Percentiles rank a stretch among this genome's conserved stretches.
Evolutionary conservation across 2,888 invertebrate genomes (phyloP).

Genomic region (Papilio protenor): DNA sequence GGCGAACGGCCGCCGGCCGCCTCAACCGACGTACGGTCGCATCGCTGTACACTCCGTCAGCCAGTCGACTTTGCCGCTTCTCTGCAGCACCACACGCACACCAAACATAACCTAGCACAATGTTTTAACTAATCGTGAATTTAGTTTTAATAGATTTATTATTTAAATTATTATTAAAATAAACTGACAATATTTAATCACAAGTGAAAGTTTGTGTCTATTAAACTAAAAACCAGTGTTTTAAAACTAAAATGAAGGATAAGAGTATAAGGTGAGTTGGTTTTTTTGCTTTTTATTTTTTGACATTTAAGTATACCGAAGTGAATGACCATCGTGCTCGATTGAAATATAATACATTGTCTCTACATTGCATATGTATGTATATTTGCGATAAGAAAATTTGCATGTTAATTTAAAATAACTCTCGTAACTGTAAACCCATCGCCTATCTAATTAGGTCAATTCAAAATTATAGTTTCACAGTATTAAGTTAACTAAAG

Average conservation of each 20-base stretch:
- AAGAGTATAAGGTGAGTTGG: constrained; percentile 41
- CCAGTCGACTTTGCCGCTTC: constrained; percentile 36
- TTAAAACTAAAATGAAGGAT: constrained; percentile 40
- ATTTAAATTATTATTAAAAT: constrained; percentile 19
- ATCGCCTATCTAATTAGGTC: background rate
- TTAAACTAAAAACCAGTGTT: constrained; percentile 21
- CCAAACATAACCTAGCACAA: constrained; percentile 21
- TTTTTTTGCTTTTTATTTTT: constrained; percentile 5
- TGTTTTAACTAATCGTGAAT: constrained; percentile 34
- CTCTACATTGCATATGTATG: background rate
- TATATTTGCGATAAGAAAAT: background rate
- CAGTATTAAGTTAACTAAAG: background rate
- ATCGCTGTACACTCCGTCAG: constrained; percentile 22
- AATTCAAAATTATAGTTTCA: background rate
- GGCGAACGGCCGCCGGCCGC: constrained; percentile 18
- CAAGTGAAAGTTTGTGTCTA: constrained; percentile 31
- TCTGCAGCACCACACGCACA: constrained; percentile 32
- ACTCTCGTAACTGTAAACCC: background rate
- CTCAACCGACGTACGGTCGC: constrained; percentile 26
- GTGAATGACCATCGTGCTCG: background rate
- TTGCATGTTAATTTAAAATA: background rate
- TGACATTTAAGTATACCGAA: constrained; percentile 1
- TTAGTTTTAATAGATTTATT: constrained; percentile 1
- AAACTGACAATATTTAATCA: background rate
- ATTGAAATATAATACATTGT: background rate